Percentiles rank a stretch among this genome's conserved stretches.
Evolutionary conservation across 1,140 invertebrate species (phyloP).

Genomic region (Diuraphis noxia): DNA sequence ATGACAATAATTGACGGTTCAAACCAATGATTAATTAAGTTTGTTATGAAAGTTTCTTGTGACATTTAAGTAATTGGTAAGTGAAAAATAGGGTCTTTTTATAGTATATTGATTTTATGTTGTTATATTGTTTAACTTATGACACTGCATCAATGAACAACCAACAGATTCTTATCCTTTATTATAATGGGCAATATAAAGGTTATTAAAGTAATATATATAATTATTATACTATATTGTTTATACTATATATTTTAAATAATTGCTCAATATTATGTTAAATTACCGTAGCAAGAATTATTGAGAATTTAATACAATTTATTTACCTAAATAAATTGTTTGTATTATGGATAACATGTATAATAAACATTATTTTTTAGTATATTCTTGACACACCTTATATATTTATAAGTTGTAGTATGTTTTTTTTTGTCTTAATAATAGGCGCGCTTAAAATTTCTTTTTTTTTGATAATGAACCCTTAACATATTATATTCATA

Average conservation of each 20-base stretch:
- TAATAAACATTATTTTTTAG: no score
- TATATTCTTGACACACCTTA: background rate
- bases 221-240: no score
- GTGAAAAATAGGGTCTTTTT: background rate
- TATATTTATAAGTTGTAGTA: background rate
- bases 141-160: background rate
- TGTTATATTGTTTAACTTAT: background rate
- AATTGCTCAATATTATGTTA: background rate
- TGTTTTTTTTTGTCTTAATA: background rate
- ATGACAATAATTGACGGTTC: background rate
- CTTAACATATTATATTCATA: background rate
- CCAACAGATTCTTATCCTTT: background rate
- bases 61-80: background rate
- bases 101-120: background rate
- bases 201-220: background rate
- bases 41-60: background rate
- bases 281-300: background rate
- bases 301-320: background rate
- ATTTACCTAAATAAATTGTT: background rate
- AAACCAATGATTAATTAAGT: slow-evolving; percentile 12
- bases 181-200: background rate
- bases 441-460: background rate
- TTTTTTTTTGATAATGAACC: background rate
- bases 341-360: background rate
- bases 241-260: no score